A percentile compares a stretch with the other conserved stretches of the same genome.
Evolutionary conservation across 2,113 vertebrate species (phyloP).

Genomic region (Atherinomorus stipes): DNA sequence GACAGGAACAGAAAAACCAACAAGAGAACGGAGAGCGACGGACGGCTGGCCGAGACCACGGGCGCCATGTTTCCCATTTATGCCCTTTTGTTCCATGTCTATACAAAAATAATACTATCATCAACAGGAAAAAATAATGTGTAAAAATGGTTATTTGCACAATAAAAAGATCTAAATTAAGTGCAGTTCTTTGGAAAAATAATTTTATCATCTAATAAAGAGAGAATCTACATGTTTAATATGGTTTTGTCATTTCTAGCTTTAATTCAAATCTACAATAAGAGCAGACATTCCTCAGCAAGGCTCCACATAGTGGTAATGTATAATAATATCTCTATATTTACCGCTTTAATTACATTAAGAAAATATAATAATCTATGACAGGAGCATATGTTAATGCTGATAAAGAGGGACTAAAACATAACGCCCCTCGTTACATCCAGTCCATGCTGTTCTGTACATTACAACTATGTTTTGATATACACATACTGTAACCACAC

Average conservation of each 20-base stretch:
- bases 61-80: too few relatives aligned
- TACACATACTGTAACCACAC: constrained; percentile 83
- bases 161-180: constrained; percentile 2
- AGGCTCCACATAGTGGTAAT: constrained; percentile 65
- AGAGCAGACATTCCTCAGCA: constrained; percentile 58
- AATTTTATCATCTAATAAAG: constrained; percentile 21
- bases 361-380: constrained; percentile 63
- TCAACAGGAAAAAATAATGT: constrained; percentile 11
- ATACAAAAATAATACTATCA: constrained; percentile 16
- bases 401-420: constrained; percentile 26
- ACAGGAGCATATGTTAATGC: constrained; percentile 28
- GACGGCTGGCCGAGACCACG: too few relatives aligned
- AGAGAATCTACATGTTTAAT: constrained; percentile 17
- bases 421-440: constrained; percentile 62
- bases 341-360: constrained; percentile 52
- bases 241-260: constrained; percentile 57
- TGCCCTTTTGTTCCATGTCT: not conserved
- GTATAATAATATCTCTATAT: constrained; percentile 38
- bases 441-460: constrained; percentile 88
- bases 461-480: constrained; percentile 79
- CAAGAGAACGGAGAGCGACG: too few relatives aligned
- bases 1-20: too few relatives aligned
- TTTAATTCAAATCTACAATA: constrained; percentile 78
- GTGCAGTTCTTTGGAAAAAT: constrained; percentile 31
- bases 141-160: constrained; percentile 11